Evolutionary conservation across 2,113 vertebrate genomes (phyloP).

Genomic region (Tragelaphus scriptus): DNA sequence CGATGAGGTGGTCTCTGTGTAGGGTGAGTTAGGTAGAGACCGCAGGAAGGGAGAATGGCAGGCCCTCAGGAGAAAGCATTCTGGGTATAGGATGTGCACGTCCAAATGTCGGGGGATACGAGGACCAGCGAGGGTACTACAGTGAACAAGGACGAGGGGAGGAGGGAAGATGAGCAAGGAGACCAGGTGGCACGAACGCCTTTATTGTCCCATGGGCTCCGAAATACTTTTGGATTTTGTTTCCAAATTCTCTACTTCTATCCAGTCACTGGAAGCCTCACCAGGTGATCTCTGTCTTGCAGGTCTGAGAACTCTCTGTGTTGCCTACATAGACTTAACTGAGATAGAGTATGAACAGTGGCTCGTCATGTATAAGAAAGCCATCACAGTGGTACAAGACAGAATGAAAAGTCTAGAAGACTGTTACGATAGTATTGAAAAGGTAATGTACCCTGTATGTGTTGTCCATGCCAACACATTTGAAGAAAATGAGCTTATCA

Average conservation of each 20-base stretch:
- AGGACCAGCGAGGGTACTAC: neutral
- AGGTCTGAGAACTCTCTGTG: constrained; percentile 49
- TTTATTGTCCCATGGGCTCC: no score
- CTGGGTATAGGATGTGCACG: neutral
- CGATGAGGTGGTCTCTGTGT: neutral
- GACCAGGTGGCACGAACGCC: neutral
- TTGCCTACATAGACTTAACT: constrained; percentile 21
- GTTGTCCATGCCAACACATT: neutral
- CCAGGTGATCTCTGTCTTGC: neutral
- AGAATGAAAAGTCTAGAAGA: neutral
- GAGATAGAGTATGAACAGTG: neutral
- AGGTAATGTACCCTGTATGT: neutral
- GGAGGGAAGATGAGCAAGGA: no score
- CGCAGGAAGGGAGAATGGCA: neutral
- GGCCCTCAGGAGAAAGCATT: neutral
- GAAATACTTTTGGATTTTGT: neutral
- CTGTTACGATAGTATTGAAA: constrained; percentile 19
- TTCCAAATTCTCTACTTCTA: neutral
- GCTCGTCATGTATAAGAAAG: neutral
- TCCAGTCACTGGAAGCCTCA: neutral
- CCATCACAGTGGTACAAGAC: neutral
- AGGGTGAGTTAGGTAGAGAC: neutral
- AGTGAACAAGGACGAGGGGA: no score
- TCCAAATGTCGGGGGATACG: neutral
- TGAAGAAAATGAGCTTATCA: neutral